A percentile compares a stretch with the other conserved stretches of the same genome.
phyloP scores from a whole-genome alignment of 1,140 invertebrate species.

The Drosophila arizonae region DNA sequence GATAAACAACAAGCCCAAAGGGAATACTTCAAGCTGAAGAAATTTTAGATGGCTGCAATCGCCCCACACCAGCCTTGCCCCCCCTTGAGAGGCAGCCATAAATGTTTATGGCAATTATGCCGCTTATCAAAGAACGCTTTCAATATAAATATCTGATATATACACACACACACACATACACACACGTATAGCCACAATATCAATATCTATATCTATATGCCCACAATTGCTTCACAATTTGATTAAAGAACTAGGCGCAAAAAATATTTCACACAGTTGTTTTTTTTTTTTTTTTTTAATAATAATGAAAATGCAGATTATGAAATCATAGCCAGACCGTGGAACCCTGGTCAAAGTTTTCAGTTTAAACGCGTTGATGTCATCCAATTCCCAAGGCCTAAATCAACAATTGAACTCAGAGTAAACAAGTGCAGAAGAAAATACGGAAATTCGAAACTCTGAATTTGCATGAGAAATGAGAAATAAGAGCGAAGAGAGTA shows the following conservation, averaged over 20 bases:
- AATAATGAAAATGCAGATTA: constrained; percentile 24
- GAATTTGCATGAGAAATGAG: no score
- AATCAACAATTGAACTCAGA: not conserved
- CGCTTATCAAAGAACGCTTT: constrained; percentile 28
- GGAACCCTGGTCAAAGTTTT: not conserved
- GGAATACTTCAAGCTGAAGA: constrained; percentile 15
- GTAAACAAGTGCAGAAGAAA: not conserved
- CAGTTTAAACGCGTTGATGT: not conserved
- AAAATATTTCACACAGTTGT: constrained; percentile 4
- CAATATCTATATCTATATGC: constrained; percentile 8
- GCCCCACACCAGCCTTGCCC: not conserved
- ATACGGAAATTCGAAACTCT: no score
- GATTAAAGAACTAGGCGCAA: constrained; percentile 34
- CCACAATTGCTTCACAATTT: constrained; percentile 21
- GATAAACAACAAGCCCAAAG: constrained; percentile 6
- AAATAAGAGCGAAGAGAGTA: no score
- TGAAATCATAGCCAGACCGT: constrained; percentile 2
- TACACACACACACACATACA: not conserved
- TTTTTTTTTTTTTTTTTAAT: constrained; percentile 11
- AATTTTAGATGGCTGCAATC: not conserved
- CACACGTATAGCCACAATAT: not conserved
- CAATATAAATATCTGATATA: constrained; percentile 14
- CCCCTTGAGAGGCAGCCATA: constrained; percentile 17
- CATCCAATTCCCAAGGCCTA: not conserved
- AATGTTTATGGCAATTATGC: constrained; percentile 44